Evolutionary conservation across 2,888 invertebrate species (phyloP).

Genomic region (Dexiosoma caninum): DNA sequence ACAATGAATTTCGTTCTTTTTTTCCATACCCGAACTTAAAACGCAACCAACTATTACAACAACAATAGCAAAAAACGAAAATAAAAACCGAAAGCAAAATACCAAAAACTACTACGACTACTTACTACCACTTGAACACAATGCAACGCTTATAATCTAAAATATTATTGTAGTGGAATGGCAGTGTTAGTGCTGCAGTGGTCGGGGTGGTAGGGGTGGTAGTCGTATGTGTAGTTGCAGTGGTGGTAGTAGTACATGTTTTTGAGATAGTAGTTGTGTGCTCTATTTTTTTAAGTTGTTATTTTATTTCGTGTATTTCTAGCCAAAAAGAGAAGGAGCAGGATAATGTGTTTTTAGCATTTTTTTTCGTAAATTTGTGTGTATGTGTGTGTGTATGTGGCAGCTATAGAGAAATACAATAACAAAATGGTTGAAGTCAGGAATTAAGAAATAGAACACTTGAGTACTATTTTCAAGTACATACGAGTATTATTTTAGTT

Average conservation of each 20-base stretch:
- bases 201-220: neutral
- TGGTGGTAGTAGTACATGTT: neutral
- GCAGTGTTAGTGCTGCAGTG: too few species aligned
- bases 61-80: constrained; percentile 33
- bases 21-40: constrained; percentile 38
- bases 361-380: neutral
- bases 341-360: constrained; percentile 43
- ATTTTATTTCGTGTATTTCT: constrained; percentile 45
- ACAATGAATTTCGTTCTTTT: constrained; percentile 1
- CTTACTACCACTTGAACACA: neutral
- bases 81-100: constrained; percentile 39
- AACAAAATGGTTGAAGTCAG: neutral
- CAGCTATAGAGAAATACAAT: neutral
- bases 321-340: constrained; percentile 53
- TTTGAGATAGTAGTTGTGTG: constrained; percentile 24
- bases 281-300: constrained; percentile 51
- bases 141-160: neutral
- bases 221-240: neutral
- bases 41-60: constrained; percentile 51
- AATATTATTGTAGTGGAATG: constrained; percentile 5
- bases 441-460: neutral
- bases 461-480: neutral
- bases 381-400: constrained; percentile 2
- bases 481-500: too few species aligned
- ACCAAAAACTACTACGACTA: constrained; percentile 39